phyloP scores from a whole-genome alignment of 2,888 invertebrate genomes.

The Drosophila borealis region DNA sequence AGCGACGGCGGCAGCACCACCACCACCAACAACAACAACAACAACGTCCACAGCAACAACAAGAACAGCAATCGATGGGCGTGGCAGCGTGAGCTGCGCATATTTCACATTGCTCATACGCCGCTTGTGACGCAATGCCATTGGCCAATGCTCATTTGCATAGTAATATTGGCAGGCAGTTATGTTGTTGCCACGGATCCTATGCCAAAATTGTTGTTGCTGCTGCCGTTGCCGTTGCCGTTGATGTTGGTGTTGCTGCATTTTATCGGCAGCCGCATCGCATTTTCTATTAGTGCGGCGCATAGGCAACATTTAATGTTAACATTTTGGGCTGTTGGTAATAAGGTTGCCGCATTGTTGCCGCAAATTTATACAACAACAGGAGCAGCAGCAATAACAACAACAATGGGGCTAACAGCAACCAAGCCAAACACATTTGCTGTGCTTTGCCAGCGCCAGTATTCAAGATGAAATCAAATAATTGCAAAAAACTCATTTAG shows the following conservation, averaged over 20 bases:
- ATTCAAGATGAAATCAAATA: constrained; percentile 81
- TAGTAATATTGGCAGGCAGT: constrained; percentile 72
- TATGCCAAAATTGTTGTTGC: constrained; percentile 35
- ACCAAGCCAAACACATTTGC: constrained; percentile 44
- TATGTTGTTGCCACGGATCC: constrained; percentile 38
- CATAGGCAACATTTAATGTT: constrained; percentile 75
- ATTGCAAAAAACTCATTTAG: constrained; percentile 80
- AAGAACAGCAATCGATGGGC: constrained; percentile 46
- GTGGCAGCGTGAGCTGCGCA: constrained; percentile 52
- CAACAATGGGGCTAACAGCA: constrained; percentile 24
- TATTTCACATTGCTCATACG: constrained; percentile 73
- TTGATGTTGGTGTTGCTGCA: constrained; percentile 42
- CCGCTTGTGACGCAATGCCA: constrained; percentile 55
- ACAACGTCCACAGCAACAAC: constrained; percentile 30
- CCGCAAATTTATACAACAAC: constrained; percentile 55
- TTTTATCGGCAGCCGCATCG: constrained; percentile 69
- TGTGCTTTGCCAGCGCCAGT: constrained; percentile 50
- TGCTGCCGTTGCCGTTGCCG: constrained; percentile 20
- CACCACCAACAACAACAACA: constrained; percentile 21
- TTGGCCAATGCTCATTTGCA: constrained; percentile 77
- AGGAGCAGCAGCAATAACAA: constrained; percentile 23
- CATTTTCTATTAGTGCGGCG: constrained; percentile 79
- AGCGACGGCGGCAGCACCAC: constrained; percentile 27
- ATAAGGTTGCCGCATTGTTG: constrained; percentile 68
- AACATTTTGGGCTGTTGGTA: constrained; percentile 66